Evolutionary conservation across 1,140 invertebrate genomes (phyloP), one percentile per base, ranked within the genome.

Genomic region (Drosophila tristis): DNA sequence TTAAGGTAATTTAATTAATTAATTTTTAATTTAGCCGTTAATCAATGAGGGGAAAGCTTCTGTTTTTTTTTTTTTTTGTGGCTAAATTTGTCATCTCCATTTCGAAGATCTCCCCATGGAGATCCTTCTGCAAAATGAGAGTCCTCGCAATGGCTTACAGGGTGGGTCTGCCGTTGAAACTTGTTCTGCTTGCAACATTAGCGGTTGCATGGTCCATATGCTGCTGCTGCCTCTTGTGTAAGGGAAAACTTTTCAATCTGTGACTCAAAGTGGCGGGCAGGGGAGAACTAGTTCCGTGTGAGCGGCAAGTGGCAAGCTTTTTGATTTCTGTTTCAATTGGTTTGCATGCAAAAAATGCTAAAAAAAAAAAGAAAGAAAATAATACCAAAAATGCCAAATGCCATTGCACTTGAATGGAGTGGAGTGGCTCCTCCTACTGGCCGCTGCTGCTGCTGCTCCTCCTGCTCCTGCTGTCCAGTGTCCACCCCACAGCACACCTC

Each of bases 341-440:
- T 11, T 39, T 49, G 13, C 20, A 13, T 35, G 8, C 13, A 11
- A 13, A 29, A 43, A 68, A 75, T 74, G 78, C 47, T 62, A 80
- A 66, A 26, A 59, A 63, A 58, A 58, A 25, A 25, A 25, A 25
- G 2, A 0, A 4, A 4, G 2, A 25, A 25, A 25, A 25, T 25
- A 25, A 4, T 4, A 25, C 2, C 23, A 20, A 6, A 59, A 35
- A 29, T 54, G 11, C 45, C 63, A 60, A 78, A 75, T 82, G 67
- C 64, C 77, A 85, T 85, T 80, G 60, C 80, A 70, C 81, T 80
- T 85, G 86, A 78, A 74, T 67, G 73, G 54, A 53, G 77, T 71
- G 74, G 20, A 20, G 20, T 20, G 20, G 20, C 1, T 20, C 20
- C 20, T 31, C 8, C 31, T 31, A 9, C 31, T 31, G 56, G 48